A percentile compares a stretch with the other conserved stretches of the same genome.
Evolutionary conservation across 2,888 invertebrate species (phyloP).

Genomic region (Epinotia demarniana): DNA sequence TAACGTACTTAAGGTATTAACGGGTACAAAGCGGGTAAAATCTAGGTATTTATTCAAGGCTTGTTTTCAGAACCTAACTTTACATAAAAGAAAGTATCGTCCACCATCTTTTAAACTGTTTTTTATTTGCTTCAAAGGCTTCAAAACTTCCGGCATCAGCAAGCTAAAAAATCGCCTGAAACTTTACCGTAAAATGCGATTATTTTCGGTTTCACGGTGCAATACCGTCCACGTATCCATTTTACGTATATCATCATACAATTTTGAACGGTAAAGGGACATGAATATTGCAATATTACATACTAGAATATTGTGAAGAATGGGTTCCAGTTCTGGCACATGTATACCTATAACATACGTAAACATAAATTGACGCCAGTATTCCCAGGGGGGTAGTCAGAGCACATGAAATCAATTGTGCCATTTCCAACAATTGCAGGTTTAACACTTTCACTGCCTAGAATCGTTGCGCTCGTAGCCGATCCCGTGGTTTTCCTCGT

Average conservation of each 20-base stretch:
- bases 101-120: conserved; percentile 7
- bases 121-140: conserved; percentile 10
- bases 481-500: too few species aligned
- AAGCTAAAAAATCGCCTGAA: conserved; percentile 24
- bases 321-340: neutral
- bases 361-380: too few species aligned
- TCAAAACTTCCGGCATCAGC: conserved; percentile 3
- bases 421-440: too few species aligned
- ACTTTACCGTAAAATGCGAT: conserved; percentile 10
- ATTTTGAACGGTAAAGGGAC: neutral
- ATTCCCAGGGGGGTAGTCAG: too few species aligned
- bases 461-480: too few species aligned
- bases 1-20: too few species aligned
- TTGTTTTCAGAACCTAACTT: neutral
- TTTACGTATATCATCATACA: conserved; percentile 9
- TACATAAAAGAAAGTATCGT: neutral
- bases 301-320: neutral
- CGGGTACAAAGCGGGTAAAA: too few species aligned
- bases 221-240: conserved; percentile 22
- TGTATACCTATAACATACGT: neutral
- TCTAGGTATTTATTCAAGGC: too few species aligned
- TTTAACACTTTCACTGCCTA: too few species aligned
- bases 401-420: too few species aligned
- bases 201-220: neutral
- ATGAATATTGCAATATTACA: neutral